phyloP scores from a whole-genome alignment of 2,888 invertebrate species.

The Drosophila suboccidentalis region DNA sequence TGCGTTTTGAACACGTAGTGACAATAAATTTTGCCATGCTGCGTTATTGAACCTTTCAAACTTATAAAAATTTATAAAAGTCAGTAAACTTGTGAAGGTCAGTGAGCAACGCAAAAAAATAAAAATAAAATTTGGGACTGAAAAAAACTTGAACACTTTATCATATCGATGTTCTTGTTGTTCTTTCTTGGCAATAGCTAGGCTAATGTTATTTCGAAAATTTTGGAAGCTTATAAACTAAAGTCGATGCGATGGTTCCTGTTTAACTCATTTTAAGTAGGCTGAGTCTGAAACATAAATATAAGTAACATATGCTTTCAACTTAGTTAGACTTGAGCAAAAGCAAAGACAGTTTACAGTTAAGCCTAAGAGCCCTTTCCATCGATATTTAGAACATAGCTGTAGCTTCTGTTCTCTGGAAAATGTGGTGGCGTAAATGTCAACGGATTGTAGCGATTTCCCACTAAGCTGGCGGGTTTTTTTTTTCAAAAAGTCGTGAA shows the following conservation, averaged over 20 bases:
- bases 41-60: conserved; percentile 68
- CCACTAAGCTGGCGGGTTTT: too few species aligned
- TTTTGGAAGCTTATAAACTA: neutral
- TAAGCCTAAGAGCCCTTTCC: too few species aligned
- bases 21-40: conserved; percentile 69
- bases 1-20: conserved; percentile 64
- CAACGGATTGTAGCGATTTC: too few species aligned
- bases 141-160: neutral
- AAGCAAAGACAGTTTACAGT: too few species aligned
- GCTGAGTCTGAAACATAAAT: too few species aligned
- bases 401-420: too few species aligned
- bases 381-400: too few species aligned
- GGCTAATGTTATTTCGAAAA: neutral
- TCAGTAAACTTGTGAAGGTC: conserved; percentile 64
- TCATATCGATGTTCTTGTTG: neutral
- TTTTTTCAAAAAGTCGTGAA: too few species aligned
- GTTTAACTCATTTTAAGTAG: too few species aligned
- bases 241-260: neutral
- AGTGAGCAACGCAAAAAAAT: conserved; percentile 35
- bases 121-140: conserved; percentile 3
- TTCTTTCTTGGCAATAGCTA: neutral
- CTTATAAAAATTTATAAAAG: conserved; percentile 63
- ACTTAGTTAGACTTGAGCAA: too few species aligned
- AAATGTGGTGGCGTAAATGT: too few species aligned
- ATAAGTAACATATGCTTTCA: too few species aligned